Percentiles rank a stretch among this genome's conserved stretches.
Evolutionary conservation across 2,797 vertebrate genomes (phyloP).

Genomic region (Melanogrammus aeglefinus): DNA sequence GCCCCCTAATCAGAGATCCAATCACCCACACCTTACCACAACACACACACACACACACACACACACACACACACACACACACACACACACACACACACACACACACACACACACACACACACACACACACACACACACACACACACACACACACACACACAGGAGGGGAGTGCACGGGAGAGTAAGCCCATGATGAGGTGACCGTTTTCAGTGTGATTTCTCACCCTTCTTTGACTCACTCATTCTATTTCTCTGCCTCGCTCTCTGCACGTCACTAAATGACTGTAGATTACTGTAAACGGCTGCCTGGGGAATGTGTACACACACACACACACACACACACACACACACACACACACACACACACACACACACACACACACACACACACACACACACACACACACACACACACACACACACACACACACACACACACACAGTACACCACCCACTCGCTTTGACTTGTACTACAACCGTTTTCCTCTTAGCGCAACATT

Average conservation of each 20-base stretch:
- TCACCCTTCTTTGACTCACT: neutral
- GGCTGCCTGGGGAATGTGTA: constrained; percentile 53
- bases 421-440: neutral
- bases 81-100: constrained; percentile 2
- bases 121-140: neutral
- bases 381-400: neutral
- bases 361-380: constrained; percentile 27
- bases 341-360: neutral
- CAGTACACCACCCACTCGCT: constrained; percentile 31
- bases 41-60: constrained; percentile 2
- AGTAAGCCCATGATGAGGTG: too few relatives aligned
- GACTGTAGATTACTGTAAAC: constrained; percentile 68
- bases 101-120: neutral
- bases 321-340: constrained; percentile 22
- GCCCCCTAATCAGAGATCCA: constrained; percentile 66
- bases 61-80: neutral
- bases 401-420: constrained; percentile 27
- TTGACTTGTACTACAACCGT: constrained; percentile 75
- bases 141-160: neutral
- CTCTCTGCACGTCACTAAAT: constrained; percentile 43
- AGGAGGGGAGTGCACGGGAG: too few relatives aligned
- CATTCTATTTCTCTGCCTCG: neutral
- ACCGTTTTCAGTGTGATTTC: too few relatives aligned
- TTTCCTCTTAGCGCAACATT: constrained; percentile 71
- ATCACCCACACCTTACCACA: constrained; percentile 40